Conservation (phyloP, 2,797 vertebrate genomes). For the Chaetophractus vellerosus region DNA sequence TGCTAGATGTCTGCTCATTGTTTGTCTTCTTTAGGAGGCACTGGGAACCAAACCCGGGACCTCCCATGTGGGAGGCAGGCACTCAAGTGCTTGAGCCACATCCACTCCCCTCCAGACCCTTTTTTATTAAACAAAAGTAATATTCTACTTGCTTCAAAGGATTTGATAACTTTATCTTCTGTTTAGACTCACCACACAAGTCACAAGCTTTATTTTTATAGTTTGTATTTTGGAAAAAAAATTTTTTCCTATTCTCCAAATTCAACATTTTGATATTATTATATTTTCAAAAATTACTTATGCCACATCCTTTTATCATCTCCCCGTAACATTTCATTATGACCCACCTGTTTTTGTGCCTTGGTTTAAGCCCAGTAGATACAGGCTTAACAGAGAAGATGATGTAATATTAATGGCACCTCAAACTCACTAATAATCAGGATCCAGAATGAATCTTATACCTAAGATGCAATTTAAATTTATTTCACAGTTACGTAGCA, state of each 20-base stretch:
- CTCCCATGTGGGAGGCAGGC: too few species aligned
- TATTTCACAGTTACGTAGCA: slow-evolving; percentile 47
- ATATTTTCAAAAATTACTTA: neutral
- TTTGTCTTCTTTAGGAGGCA: too few species aligned
- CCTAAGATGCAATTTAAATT: slow-evolving; percentile 1
- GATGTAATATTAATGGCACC: neutral
- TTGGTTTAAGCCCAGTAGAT: slow-evolving; percentile 33
- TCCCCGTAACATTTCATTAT: neutral
- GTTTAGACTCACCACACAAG: neutral
- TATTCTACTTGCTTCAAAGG: neutral
- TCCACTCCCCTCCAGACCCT: neutral
- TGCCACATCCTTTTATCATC: neutral
- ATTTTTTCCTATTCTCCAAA: slow-evolving; percentile 22
- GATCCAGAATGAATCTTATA: slow-evolving; percentile 19
- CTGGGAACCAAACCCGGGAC: too few species aligned
- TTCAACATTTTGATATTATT: slow-evolving; percentile 51
- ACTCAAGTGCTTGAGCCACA: too few species aligned
- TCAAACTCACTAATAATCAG: neutral
- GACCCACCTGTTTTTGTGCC: neutral
- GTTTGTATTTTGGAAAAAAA: neutral
- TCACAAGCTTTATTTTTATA: slow-evolving; percentile 49
- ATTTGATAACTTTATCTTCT: slow-evolving; percentile 37
- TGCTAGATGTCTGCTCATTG: too few species aligned
- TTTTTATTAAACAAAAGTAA: slow-evolving; percentile 35
- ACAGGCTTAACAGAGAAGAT: slow-evolving; percentile 45